phyloP scores from a whole-genome alignment of 30 jellyfish, hydroid and myxozoan genomes.

The Aurelia coerulea region DNA sequence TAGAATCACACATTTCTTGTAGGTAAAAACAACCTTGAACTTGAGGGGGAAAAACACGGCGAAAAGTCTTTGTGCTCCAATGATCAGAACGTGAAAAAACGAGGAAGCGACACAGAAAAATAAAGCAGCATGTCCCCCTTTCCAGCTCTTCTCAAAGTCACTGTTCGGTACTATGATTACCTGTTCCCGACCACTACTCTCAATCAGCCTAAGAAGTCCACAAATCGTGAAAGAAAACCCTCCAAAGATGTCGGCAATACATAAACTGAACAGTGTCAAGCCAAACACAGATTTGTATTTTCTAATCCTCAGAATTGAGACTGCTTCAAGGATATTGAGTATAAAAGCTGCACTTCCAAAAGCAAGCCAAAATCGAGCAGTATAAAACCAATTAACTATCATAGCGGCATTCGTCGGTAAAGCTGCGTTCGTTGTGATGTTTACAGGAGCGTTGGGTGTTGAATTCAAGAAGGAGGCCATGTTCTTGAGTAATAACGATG shows the following conservation, averaged over 20 bases:
- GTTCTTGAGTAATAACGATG: too few relatives aligned
- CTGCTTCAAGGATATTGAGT: slow-evolving; percentile 20
- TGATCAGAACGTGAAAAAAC: slow-evolving; percentile 4
- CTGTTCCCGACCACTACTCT: slow-evolving; percentile 3
- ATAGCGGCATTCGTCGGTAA: too few relatives aligned
- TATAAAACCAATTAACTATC: slow-evolving; percentile 35
- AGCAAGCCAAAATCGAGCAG: slow-evolving; percentile 43
- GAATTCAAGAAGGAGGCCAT: too few relatives aligned
- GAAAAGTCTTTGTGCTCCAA: slow-evolving; percentile 25
- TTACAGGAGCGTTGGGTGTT: too few relatives aligned
- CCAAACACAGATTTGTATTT: slow-evolving; percentile 23
- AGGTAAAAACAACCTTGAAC: slow-evolving; percentile 20
- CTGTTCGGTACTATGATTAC: neutral
- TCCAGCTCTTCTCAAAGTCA: slow-evolving; percentile 2
- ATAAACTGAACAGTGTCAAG: slow-evolving; percentile 34
- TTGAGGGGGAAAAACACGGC: slow-evolving; percentile 30
- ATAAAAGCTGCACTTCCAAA: slow-evolving; percentile 17
- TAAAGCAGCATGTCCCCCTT: slow-evolving; percentile 41
- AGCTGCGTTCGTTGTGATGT: too few relatives aligned
- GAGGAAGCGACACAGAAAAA: slow-evolving; percentile 32
- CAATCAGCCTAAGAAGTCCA: slow-evolving; percentile 23
- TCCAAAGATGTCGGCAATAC: slow-evolving; percentile 41
- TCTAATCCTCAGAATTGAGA: neutral
- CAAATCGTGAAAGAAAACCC: slow-evolving; percentile 20
- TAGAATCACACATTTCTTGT: slow-evolving; percentile 12